Conservation (phyloP, 2,797 vertebrate genomes). For the Pipistrellus kuhlii region DNA sequence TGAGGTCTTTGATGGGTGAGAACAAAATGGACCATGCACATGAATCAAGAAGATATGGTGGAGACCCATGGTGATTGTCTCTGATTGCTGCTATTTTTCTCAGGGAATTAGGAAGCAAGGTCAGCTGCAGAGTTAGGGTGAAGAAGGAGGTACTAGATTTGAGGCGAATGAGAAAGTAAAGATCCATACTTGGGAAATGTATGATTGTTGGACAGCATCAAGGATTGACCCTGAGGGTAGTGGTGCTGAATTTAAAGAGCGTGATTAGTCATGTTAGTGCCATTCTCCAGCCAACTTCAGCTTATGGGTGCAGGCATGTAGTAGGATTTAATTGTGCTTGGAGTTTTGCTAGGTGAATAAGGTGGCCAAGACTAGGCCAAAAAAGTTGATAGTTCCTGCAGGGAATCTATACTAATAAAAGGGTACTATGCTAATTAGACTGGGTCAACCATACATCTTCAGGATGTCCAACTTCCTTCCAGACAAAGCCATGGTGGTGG, state of each 20-base stretch:
- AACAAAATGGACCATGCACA: not conserved
- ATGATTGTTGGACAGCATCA: not conserved
- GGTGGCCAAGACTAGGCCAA: not conserved
- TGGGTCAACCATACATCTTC: too few species aligned
- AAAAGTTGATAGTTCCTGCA: not conserved
- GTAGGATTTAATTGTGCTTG: conserved; percentile 13
- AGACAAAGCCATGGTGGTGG: too few species aligned
- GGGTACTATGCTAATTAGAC: too few species aligned
- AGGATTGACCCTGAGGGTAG: not conserved
- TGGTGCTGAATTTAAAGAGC: conserved; percentile 1
- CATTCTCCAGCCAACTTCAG: not conserved
- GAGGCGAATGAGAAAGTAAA: not conserved
- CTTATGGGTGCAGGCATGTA: not conserved
- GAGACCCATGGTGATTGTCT: not conserved
- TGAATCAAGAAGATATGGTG: not conserved
- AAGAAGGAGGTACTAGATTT: not conserved
- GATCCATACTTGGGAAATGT: not conserved
- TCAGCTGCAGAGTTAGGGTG: not conserved
- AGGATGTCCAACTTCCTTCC: too few species aligned
- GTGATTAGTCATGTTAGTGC: not conserved
- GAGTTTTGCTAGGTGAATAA: not conserved
- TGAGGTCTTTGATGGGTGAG: not conserved
- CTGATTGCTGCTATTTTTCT: conserved; percentile 17
- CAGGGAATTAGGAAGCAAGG: not conserved
- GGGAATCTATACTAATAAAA: not conserved